phyloP scores from a whole-genome alignment of 2,113 vertebrate species.

The Phycodurus eques region DNA sequence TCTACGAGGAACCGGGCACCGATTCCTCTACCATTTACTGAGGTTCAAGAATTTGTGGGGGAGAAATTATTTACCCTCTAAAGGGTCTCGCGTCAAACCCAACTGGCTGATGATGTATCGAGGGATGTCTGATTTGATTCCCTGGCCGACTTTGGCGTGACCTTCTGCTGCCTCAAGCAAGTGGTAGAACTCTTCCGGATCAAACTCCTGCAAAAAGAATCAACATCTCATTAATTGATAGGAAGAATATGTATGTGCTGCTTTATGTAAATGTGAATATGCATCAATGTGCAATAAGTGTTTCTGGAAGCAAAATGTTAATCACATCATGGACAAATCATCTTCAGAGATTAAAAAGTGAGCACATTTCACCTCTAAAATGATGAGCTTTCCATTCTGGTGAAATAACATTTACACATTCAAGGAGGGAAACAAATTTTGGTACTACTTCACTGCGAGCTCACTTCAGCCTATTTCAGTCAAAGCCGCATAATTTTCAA shows the following conservation, averaged over 20 bases:
- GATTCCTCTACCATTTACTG: neutral
- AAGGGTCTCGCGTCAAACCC: conserved; percentile 84
- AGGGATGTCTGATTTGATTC: conserved; percentile 92
- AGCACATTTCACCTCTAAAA: neutral
- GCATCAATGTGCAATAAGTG: neutral
- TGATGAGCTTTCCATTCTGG: neutral
- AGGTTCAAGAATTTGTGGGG: neutral
- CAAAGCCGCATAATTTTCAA: conserved; percentile 27
- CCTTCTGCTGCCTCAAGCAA: conserved; percentile 93
- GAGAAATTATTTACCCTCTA: conserved; percentile 78
- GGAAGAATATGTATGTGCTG: neutral
- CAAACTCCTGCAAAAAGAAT: conserved; percentile 82
- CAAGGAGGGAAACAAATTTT: conserved; percentile 12
- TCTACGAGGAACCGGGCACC: neutral
- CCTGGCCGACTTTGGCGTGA: conserved; percentile 90
- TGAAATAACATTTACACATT: conserved; percentile 2
- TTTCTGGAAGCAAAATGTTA: neutral
- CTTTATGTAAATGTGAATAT: neutral
- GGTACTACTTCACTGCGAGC: conserved; percentile 1
- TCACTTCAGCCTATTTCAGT: neutral
- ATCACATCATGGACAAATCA: neutral
- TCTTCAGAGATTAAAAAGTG: neutral
- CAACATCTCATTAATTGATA: neutral
- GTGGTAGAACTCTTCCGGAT: conserved; percentile 96
- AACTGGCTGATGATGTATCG: conserved; percentile 94